A percentile compares a stretch with the other conserved stretches of the same genome.
phyloP scores from a whole-genome alignment of 2,113 vertebrate genomes.

The Nycticryphes semicollaris region DNA sequence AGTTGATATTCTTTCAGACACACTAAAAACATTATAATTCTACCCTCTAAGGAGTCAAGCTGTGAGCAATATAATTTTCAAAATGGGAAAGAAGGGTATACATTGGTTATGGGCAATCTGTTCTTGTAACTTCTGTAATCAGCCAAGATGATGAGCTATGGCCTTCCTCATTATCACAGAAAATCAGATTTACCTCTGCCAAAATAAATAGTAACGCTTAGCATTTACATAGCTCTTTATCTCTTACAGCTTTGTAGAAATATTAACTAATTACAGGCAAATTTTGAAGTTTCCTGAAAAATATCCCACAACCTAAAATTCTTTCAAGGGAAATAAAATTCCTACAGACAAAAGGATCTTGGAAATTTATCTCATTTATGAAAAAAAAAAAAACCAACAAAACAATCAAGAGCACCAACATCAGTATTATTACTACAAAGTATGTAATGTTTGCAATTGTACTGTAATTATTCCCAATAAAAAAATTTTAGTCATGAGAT shows the following conservation, averaged over 20 bases:
- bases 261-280: constrained; percentile 32
- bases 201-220: constrained; percentile 34
- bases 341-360: background rate
- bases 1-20: constrained; percentile 23
- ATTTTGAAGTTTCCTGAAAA: background rate
- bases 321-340: background rate
- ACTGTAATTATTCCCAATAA: background rate
- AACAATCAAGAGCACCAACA: background rate
- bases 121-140: constrained; percentile 32
- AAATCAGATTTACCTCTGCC: constrained; percentile 46
- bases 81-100: constrained; percentile 32
- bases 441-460: background rate
- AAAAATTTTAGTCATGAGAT: background rate
- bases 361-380: background rate
- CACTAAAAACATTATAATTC: constrained; percentile 25
- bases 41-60: constrained; percentile 52
- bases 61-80: constrained; percentile 63
- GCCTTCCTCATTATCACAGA: constrained; percentile 29
- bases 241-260: background rate
- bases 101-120: constrained; percentile 59
- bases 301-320: background rate
- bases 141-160: constrained; percentile 46
- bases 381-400: no score
- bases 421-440: background rate
- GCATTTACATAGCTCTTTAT: constrained; percentile 37